phyloP scores from a whole-genome alignment of 2,113 vertebrate species.

The Elephas maximus region DNA sequence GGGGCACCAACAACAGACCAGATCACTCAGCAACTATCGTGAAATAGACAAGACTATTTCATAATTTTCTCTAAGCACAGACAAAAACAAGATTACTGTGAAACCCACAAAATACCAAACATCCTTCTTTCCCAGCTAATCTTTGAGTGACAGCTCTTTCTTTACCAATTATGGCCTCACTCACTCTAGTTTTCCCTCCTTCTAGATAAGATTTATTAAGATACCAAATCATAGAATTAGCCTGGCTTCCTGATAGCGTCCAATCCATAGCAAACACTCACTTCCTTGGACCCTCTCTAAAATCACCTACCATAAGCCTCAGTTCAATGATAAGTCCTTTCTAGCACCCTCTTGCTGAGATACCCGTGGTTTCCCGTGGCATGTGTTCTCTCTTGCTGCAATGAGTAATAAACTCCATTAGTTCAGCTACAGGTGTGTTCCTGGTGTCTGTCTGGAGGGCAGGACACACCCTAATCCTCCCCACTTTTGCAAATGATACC shows the following conservation, averaged over 20 bases:
- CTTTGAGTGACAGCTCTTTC: neutral
- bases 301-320: neutral
- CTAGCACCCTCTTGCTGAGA: neutral
- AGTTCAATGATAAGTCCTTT: neutral
- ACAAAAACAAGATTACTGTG: neutral
- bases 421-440: neutral
- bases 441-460: neutral
- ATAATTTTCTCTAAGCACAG: neutral
- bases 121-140: neutral
- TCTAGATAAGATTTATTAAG: neutral
- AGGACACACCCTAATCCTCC: neutral
- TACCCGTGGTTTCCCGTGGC: neutral
- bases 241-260: neutral
- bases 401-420: neutral
- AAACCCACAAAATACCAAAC: constrained; percentile 43
- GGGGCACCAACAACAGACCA: neutral
- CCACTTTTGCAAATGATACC: neutral
- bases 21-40: neutral
- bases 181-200: neutral
- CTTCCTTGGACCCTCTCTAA: neutral
- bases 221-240: neutral
- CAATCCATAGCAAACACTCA: neutral
- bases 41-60: constrained; percentile 37
- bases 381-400: neutral
- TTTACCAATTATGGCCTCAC: constrained; percentile 3